Evolutionary conservation across 2,113 vertebrate species (phyloP).

Genomic region (Brachypteracias leptosomus): DNA sequence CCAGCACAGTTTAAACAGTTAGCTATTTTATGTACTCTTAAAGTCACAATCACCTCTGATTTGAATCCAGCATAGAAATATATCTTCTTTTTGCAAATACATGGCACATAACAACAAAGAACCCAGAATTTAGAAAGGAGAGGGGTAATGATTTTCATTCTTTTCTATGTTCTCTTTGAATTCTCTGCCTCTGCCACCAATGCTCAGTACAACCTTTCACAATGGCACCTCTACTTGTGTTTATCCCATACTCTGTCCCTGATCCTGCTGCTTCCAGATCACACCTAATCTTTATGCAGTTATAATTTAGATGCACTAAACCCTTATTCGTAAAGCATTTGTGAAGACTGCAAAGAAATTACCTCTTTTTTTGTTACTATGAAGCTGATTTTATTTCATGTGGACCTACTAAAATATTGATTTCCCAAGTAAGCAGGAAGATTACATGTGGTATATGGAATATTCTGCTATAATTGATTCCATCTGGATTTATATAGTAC

Average conservation of each 20-base stretch:
- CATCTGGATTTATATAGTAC: not conserved
- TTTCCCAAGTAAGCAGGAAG: not conserved
- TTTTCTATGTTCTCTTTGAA: not conserved
- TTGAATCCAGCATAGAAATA: not conserved
- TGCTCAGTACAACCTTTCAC: rapidly evolving
- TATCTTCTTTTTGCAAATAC: not conserved
- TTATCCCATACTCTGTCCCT: not conserved
- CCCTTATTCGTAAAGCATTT: not conserved
- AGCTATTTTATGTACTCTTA: no score
- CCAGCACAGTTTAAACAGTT: not conserved
- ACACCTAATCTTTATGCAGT: not conserved
- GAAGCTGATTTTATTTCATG: not conserved
- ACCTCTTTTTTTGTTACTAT: not conserved
- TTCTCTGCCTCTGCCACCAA: not conserved
- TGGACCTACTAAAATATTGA: not conserved
- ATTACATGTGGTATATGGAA: not conserved
- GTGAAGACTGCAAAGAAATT: not conserved
- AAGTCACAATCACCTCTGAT: not conserved
- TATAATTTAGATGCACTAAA: not conserved
- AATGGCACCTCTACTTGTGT: not conserved
- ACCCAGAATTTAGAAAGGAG: not conserved
- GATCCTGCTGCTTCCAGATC: not conserved
- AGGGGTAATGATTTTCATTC: not conserved
- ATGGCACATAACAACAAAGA: not conserved
- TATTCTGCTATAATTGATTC: not conserved